A percentile compares a stretch with the other conserved stretches of the same genome.
phyloP scores from a whole-genome alignment of 2,113 vertebrate genomes.

The Choloepus hoffmanni region DNA sequence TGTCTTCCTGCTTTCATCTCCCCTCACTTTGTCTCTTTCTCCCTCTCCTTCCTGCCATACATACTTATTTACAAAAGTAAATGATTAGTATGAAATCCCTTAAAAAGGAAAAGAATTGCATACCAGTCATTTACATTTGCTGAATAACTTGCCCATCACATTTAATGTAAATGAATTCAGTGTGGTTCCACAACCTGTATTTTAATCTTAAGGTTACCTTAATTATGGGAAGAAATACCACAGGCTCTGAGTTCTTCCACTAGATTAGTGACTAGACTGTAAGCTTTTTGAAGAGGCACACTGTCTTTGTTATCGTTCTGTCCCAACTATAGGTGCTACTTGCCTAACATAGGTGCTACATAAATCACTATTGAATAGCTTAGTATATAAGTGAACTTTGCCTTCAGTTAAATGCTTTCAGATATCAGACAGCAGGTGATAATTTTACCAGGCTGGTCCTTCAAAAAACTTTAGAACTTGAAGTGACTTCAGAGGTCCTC shows the following conservation, averaged over 20 bases:
- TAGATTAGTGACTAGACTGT: neutral
- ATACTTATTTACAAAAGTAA: neutral
- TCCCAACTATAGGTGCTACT: neutral
- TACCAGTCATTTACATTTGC: neutral
- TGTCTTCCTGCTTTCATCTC: neutral
- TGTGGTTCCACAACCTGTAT: neutral
- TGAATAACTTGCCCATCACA: neutral
- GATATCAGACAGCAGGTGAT: neutral
- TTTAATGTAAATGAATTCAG: neutral
- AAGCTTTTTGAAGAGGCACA: neutral
- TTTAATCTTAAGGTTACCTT: slow-evolving; percentile 19
- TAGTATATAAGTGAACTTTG: neutral
- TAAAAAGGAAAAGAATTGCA: neutral
- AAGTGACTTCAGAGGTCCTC: neutral
- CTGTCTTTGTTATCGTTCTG: neutral
- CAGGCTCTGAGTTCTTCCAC: neutral
- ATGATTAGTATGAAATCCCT: neutral
- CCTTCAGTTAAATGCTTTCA: neutral
- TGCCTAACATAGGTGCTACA: neutral
- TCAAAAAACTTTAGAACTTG: neutral
- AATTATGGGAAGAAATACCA: neutral
- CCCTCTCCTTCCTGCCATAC: neutral
- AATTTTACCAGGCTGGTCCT: neutral
- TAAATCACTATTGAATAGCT: neutral
- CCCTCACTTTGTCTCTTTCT: neutral